Percentiles rank a stretch among this genome's conserved stretches.
Conservation (phyloP, 2,888 invertebrate species). For the Halictus ligatus region DNA sequence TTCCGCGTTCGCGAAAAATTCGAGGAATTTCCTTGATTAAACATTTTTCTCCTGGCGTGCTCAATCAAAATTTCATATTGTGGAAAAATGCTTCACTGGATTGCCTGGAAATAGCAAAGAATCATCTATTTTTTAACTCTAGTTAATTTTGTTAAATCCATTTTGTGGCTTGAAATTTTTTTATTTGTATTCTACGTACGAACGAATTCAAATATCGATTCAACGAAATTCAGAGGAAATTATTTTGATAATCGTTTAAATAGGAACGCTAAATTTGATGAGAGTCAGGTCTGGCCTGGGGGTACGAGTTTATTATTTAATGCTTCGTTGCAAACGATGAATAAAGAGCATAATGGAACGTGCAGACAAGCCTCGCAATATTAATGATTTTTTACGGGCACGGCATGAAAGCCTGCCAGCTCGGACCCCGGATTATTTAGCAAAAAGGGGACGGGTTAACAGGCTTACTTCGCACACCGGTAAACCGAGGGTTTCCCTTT, state of each 20-base stretch:
- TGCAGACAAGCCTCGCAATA: background rate
- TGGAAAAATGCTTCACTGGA: background rate
- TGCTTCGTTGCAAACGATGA: no score
- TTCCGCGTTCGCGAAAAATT: background rate
- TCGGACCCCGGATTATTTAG: background rate
- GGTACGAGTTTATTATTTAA: no score
- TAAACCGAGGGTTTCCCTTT: conserved; percentile 4
- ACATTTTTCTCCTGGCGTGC: background rate
- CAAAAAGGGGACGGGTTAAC: conserved; percentile 7
- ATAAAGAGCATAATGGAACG: background rate
- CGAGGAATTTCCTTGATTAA: background rate
- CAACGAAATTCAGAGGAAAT: no score
- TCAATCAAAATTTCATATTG: background rate
- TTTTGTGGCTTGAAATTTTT: background rate
- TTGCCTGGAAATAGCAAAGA: background rate
- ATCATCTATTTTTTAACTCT: background rate
- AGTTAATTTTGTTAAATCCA: background rate
- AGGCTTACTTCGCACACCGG: background rate
- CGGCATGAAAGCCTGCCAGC: background rate
- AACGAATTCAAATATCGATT: no score
- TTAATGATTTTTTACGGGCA: background rate
- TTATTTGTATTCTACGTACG: background rate
- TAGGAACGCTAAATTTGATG: no score
- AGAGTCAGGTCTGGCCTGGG: no score
- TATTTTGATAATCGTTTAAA: no score